Evolutionary conservation across 2,888 invertebrate species (phyloP).

Genomic region (Papilio gigon): DNA sequence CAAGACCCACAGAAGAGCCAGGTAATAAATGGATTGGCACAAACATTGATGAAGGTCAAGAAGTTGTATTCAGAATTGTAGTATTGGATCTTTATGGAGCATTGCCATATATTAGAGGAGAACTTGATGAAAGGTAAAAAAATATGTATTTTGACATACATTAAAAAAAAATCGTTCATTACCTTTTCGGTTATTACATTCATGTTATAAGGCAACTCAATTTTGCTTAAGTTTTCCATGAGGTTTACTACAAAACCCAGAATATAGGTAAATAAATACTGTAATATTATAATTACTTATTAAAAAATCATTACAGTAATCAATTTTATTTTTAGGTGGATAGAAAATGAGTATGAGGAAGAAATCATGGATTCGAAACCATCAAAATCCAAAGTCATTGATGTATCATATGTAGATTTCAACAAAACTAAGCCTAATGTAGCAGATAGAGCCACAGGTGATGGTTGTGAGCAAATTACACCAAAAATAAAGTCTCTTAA

Average conservation of each 20-base stretch:
- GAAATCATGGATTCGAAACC: conserved; percentile 59
- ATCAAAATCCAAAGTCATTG: conserved; percentile 53
- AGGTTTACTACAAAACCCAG: no score
- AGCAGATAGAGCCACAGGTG: conserved; percentile 58
- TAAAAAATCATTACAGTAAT: not conserved
- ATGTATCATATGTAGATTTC: conserved; percentile 71
- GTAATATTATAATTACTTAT: no score
- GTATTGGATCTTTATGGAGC: conserved; percentile 82
- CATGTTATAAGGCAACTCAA: not conserved
- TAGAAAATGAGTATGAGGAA: conserved; percentile 59
- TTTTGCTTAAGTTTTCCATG: no score
- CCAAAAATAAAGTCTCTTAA: conserved; percentile 46
- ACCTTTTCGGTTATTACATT: not conserved
- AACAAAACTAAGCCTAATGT: conserved; percentile 70
- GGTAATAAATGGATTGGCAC: conserved; percentile 83
- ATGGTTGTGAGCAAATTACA: conserved; percentile 50
- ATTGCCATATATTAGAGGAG: conserved; percentile 85
- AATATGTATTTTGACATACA: not conserved
- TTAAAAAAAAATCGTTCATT: not conserved
- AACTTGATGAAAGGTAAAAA: conserved; percentile 77
- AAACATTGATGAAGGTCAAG: conserved; percentile 81
- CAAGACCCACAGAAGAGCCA: conserved; percentile 78
- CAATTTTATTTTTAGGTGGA: conserved; percentile 51
- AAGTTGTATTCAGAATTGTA: conserved; percentile 83
- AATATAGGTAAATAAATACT: not conserved